These are phyloP conservation scores for Ictalurus furcatus DNA, from an alignment of 2,113 vertebrate genomes.

Conservation along the genomic window DNA sequence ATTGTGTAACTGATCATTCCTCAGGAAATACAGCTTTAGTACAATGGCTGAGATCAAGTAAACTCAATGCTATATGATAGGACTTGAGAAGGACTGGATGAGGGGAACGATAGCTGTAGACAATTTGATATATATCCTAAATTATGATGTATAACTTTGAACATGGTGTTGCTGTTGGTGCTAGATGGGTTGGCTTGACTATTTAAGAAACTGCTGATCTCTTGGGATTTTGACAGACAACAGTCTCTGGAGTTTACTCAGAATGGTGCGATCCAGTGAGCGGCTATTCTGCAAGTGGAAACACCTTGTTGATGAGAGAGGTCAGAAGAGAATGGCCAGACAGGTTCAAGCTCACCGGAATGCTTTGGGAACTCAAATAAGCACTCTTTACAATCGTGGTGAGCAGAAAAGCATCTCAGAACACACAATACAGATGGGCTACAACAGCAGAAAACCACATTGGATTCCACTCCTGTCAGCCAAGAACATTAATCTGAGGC, in stretches of 20 bases:
- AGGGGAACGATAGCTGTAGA: background rate
- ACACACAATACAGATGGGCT: background rate
- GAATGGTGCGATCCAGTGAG: too few relatives aligned
- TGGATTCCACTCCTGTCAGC: background rate
- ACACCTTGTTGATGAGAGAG: background rate
- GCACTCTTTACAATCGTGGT: background rate
- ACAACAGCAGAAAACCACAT: background rate
- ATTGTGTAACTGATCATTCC: background rate
- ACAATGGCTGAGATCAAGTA: background rate
- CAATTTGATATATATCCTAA: background rate
- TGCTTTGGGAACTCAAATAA: background rate
- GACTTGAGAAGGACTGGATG: background rate
- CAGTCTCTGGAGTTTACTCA: too few relatives aligned
- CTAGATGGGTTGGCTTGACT: background rate
- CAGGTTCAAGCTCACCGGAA: background rate
- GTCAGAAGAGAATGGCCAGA: background rate
- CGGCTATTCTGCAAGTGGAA: background rate
- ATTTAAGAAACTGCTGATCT: background rate
- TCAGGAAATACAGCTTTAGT: background rate
- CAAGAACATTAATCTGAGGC: background rate
- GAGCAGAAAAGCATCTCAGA: background rate
- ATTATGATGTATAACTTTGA: background rate
- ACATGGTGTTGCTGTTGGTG: background rate
- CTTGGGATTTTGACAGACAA: background rate
- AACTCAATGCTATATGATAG: background rate